Conservation (phyloP, 2,888 invertebrate species). For the Drosophila engyochracea region DNA sequence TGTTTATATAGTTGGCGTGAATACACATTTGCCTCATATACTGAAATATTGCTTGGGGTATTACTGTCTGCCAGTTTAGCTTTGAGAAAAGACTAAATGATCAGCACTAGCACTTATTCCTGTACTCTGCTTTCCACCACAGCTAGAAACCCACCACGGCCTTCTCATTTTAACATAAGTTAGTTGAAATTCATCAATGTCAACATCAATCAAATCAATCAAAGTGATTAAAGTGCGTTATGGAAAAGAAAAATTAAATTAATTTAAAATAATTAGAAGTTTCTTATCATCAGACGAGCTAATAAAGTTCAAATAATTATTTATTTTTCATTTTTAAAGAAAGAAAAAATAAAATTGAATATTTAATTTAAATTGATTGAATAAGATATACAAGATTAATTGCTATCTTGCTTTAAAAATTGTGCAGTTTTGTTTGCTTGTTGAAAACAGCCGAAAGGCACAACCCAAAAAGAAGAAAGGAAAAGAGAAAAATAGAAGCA, state of each 20-base stretch:
- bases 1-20: constrained; percentile 2
- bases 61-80: not conserved
- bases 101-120: not conserved
- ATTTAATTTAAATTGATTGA: not conserved
- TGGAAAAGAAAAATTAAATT: too few species aligned
- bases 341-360: not conserved
- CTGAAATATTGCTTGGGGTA: not conserved
- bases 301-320: too few species aligned
- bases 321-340: too few species aligned
- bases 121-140: not conserved
- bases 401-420: constrained; percentile 3
- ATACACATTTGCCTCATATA: not conserved
- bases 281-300: too few species aligned
- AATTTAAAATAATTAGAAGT: too few species aligned
- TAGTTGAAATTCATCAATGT: not conserved
- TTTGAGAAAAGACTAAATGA: not conserved
- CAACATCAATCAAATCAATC: too few species aligned
- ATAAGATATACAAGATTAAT: not conserved
- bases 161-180: not conserved
- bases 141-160: not conserved
- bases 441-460: constrained; percentile 42
- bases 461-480: constrained; percentile 6
- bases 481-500: constrained; percentile 14
- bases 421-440: constrained; percentile 54
- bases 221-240: too few species aligned